Evolutionary conservation across 2,888 invertebrate species (phyloP).

Genomic region (Lasioglossum lativentre): DNA sequence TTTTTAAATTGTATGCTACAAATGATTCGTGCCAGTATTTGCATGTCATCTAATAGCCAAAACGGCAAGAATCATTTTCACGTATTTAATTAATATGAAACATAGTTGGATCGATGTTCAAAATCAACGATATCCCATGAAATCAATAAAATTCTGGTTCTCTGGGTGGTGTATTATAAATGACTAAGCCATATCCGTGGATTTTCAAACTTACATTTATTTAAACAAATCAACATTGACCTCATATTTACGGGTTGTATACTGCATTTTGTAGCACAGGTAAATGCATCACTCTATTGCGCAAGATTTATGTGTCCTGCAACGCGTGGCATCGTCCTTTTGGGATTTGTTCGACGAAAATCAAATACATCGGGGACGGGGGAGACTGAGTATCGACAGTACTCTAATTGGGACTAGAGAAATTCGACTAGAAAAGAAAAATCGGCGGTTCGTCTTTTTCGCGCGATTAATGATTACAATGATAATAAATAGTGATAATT

Average conservation of each 20-base stretch:
- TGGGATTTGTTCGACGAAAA: slow-evolving; percentile 70
- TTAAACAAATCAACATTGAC: slow-evolving; percentile 85
- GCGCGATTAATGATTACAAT: slow-evolving; percentile 36
- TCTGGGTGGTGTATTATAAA: not conserved
- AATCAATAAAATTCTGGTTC: not conserved
- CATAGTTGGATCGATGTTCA: not conserved
- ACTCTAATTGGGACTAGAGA: slow-evolving; percentile 68
- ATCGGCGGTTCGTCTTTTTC: slow-evolving; percentile 43
- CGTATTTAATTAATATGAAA: not conserved
- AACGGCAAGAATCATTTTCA: not conserved
- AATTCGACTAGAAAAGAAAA: slow-evolving; percentile 66
- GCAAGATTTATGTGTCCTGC: slow-evolving; percentile 81
- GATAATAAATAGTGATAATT: slow-evolving; percentile 57
- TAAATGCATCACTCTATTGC: slow-evolving; percentile 81
- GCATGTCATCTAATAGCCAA: too few relatives aligned
- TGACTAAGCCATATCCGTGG: slow-evolving; percentile 55
- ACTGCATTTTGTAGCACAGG: slow-evolving; percentile 82
- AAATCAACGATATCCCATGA: not conserved
- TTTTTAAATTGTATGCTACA: not conserved
- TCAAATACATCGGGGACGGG: slow-evolving; percentile 70
- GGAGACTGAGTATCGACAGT: slow-evolving; percentile 69
- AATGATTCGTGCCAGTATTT: not conserved
- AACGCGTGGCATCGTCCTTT: slow-evolving; percentile 75
- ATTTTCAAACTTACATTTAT: slow-evolving; percentile 85
- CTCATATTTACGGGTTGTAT: slow-evolving; percentile 84